A percentile compares a stretch with the other conserved stretches of the same genome.
phyloP scores from a whole-genome alignment of 1,140 invertebrate species.

The Antheraea pernyi region DNA sequence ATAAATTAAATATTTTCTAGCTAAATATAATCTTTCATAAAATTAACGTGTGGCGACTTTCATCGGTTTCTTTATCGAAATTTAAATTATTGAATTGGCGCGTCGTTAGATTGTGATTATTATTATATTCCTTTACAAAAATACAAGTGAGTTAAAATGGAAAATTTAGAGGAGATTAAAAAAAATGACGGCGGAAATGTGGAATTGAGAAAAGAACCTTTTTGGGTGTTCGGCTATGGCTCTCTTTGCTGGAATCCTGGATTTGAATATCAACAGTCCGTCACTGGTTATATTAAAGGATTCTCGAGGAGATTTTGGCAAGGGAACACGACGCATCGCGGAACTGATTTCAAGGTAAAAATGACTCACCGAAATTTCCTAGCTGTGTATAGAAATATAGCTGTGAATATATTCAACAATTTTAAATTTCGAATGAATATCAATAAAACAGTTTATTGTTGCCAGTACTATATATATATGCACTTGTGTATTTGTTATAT shows the following conservation, averaged over 20 bases:
- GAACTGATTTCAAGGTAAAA: constrained; percentile 87
- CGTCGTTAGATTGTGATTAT: background rate
- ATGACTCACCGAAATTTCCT: constrained; percentile 7
- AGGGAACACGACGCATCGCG: constrained; percentile 90
- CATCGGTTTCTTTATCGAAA: constrained; percentile 36
- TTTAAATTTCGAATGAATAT: too few relatives aligned
- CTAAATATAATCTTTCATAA: constrained; percentile 43
- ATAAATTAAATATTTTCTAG: constrained; percentile 41
- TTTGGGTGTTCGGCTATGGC: constrained; percentile 93
- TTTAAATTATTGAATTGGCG: constrained; percentile 25
- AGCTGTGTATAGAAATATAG: background rate
- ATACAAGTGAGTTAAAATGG: constrained; percentile 4
- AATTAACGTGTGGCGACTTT: constrained; percentile 37
- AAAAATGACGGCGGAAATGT: constrained; percentile 7
- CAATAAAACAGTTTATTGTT: too few relatives aligned
- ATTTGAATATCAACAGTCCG: constrained; percentile 86
- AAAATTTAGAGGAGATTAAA: constrained; percentile 3
- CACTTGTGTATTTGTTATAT: too few relatives aligned
- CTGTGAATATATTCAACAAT: too few relatives aligned
- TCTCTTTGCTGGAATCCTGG: constrained; percentile 93
- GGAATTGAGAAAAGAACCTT: constrained; percentile 49
- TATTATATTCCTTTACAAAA: background rate
- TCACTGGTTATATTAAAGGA: constrained; percentile 87
- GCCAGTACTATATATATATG: too few relatives aligned
- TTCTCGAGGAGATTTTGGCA: constrained; percentile 92